Percentiles rank a stretch among this genome's conserved stretches.
Evolutionary conservation across 2,113 vertebrate species (phyloP).

Genomic region (Tyto alba): DNA sequence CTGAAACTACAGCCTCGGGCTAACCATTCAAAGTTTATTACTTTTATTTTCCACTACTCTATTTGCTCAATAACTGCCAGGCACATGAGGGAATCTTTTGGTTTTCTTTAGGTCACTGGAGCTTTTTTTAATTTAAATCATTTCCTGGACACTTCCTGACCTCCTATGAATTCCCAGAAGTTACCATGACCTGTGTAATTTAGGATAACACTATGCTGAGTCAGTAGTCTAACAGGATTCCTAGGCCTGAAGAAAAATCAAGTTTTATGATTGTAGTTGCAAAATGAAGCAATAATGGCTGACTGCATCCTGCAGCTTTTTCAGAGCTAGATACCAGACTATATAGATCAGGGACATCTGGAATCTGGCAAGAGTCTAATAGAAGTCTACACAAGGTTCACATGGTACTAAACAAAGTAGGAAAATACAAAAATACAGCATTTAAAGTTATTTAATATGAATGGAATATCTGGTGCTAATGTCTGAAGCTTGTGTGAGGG

Average conservation of each 20-base stretch:
- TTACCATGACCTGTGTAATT: background rate
- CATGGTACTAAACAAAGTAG: background rate
- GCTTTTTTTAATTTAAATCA: background rate
- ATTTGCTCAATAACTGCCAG: background rate
- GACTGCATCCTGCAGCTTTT: background rate
- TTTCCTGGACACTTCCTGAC: background rate
- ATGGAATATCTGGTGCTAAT: background rate
- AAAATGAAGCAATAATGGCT: background rate
- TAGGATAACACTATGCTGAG: background rate
- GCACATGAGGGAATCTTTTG: background rate
- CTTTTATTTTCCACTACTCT: background rate
- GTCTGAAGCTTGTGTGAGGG: background rate
- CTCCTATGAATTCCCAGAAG: constrained; percentile 16
- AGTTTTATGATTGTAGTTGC: background rate
- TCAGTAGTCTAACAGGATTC: background rate
- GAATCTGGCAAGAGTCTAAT: background rate
- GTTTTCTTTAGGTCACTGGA: background rate
- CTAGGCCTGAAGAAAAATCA: background rate
- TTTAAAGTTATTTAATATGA: background rate
- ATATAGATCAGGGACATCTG: background rate
- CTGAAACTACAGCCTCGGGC: background rate
- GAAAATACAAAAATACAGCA: background rate
- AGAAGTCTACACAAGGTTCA: background rate
- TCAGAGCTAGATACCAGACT: background rate
- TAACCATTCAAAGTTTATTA: background rate